Conservation (phyloP, 1,140 invertebrate genomes). For the Bombus vancouverensis region DNA sequence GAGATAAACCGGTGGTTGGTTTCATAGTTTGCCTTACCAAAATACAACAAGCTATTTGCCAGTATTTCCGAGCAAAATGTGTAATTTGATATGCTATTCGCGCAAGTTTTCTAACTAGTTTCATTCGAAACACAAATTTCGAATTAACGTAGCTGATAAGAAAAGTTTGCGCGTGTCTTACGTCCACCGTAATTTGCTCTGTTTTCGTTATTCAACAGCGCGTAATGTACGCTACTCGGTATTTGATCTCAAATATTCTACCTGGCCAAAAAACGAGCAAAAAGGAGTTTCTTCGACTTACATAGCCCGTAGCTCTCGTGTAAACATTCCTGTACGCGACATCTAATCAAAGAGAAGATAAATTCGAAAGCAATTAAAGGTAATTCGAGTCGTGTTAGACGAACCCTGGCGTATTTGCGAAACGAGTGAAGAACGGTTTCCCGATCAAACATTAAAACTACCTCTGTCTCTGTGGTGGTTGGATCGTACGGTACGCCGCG, state of each 20-base stretch:
- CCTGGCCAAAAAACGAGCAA: no score
- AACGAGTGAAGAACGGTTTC: neutral
- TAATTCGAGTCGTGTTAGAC: neutral
- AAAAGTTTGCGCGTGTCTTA: no score
- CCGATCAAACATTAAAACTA: constrained; percentile 12
- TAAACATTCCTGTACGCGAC: neutral
- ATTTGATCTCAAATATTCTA: neutral
- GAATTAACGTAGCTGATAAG: no score
- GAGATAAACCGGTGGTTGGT: no score
- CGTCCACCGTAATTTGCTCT: no score
- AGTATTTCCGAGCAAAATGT: no score
- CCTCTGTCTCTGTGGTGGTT: neutral
- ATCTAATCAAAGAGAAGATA: neutral
- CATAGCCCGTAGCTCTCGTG: fast-evolving
- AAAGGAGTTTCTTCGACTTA: neutral
- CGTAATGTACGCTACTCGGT: neutral
- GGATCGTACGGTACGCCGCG: no score
- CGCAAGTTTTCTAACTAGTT: no score
- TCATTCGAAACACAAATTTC: no score
- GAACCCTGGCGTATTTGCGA: neutral
- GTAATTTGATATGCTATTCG: no score
- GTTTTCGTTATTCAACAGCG: no score
- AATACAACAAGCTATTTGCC: fast-evolving
- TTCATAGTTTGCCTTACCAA: no score
- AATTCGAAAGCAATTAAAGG: neutral